Conservation (phyloP, 2,888 invertebrate species). For the Labia minor region DNA sequence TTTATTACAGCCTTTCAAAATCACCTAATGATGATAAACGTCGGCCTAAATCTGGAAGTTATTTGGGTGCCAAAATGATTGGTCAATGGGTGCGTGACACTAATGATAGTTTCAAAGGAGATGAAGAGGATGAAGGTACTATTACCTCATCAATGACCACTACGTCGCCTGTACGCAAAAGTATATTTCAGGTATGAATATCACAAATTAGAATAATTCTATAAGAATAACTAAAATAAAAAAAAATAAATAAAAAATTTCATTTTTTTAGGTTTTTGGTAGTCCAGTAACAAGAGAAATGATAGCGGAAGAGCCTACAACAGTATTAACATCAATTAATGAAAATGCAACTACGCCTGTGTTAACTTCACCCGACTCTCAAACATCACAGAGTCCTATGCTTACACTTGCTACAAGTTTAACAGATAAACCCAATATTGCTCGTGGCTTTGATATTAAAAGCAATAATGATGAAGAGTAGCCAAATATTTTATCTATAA, state of each 20-base stretch:
- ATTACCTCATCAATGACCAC: conserved; percentile 25
- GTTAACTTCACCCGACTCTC: neutral
- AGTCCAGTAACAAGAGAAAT: conserved; percentile 15
- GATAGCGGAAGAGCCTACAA: conserved; percentile 14
- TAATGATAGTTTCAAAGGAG: conserved; percentile 13
- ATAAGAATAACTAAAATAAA: neutral
- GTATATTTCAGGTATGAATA: conserved; percentile 23
- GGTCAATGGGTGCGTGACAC: neutral
- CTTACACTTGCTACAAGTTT: conserved; percentile 23
- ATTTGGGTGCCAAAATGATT: conserved; percentile 5
- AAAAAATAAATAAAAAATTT: neutral
- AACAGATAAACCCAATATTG: conserved; percentile 19
- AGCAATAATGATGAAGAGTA: neutral
- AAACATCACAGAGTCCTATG: conserved; percentile 14
- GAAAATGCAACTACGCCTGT: neutral
- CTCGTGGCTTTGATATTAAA: conserved; percentile 19
- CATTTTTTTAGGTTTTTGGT: conserved; percentile 20
- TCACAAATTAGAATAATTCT: too few species aligned
- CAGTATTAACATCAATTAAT: neutral
- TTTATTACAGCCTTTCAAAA: neutral
- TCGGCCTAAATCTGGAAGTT: neutral
- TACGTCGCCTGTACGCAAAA: conserved; percentile 24
- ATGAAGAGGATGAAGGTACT: conserved; percentile 24
- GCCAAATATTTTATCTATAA: too few species aligned
- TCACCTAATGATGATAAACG: neutral